Percentiles rank a stretch among this genome's conserved stretches.
Conservation (phyloP, 2,888 invertebrate species). For the Meliscaeva auricollis region DNA sequence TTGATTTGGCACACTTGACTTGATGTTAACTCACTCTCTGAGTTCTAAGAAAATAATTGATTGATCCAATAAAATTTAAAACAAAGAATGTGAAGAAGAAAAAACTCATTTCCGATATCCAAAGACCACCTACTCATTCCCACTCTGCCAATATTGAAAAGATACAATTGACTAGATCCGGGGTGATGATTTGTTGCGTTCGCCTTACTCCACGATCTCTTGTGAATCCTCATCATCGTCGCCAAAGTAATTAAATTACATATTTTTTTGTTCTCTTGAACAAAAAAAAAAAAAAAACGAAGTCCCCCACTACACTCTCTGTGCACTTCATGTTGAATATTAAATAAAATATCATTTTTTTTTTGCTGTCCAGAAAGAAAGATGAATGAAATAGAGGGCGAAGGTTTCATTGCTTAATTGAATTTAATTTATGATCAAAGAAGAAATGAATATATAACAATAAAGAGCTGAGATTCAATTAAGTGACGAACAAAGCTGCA, state of each 20-base stretch:
- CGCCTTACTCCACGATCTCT: background rate
- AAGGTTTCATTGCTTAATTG: conserved; percentile 62
- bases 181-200: conserved; percentile 14
- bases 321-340: conserved; percentile 1
- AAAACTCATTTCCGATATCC: conserved; percentile 4
- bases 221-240: background rate
- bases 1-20: background rate
- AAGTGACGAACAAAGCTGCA: background rate
- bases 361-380: too few relatives aligned
- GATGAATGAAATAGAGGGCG: conserved; percentile 37
- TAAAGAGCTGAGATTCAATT: conserved; percentile 63
- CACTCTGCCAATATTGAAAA: background rate
- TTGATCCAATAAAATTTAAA: background rate
- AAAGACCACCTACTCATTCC: conserved; percentile 1
- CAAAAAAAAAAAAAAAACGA: background rate
- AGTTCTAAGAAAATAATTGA: background rate
- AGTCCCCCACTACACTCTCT: background rate
- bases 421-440: conserved; percentile 53
- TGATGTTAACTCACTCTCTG: too few relatives aligned
- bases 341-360: conserved; percentile 4
- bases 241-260: conserved; percentile 44
- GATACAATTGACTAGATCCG: conserved; percentile 40
- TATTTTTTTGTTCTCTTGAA: background rate
- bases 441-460: conserved; percentile 6
- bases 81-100: background rate